A percentile compares a stretch with the other conserved stretches of the same genome.
These are phyloP conservation scores for Archips xylosteana DNA, from an alignment of 2,888 invertebrate genomes.

Conservation along the genomic window DNA sequence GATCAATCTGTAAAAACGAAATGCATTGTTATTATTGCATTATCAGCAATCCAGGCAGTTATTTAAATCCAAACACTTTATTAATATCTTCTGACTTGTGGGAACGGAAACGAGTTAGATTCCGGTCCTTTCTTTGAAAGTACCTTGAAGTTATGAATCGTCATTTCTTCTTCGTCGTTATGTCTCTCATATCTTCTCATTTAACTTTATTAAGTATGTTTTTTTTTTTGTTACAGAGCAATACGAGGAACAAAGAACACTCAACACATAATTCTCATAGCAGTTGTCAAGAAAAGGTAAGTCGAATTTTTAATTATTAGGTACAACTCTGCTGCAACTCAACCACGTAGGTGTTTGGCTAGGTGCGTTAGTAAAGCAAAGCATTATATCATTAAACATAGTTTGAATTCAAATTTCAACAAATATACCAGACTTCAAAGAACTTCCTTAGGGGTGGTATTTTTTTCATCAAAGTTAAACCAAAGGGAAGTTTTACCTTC, in stretches of 20 bases:
- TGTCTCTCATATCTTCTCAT: not conserved
- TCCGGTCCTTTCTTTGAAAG: not conserved
- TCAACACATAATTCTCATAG: slow-evolving; percentile 92
- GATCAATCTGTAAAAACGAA: not conserved
- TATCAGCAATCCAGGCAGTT: not conserved
- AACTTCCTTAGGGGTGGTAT: too few relatives aligned
- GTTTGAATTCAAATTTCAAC: too few relatives aligned
- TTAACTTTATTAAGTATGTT: not conserved
- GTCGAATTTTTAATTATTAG: slow-evolving; percentile 43
- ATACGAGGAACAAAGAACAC: slow-evolving; percentile 91
- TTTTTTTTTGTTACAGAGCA: slow-evolving; percentile 86
- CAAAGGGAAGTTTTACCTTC: too few relatives aligned
- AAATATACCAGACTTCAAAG: too few relatives aligned
- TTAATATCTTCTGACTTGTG: not conserved
- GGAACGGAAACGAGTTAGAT: not conserved
- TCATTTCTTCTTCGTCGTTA: not conserved
- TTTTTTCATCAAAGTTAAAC: too few relatives aligned
- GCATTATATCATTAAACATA: too few relatives aligned
- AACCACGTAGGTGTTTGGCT: too few relatives aligned
- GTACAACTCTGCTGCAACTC: not conserved
- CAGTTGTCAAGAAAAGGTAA: slow-evolving; percentile 95
- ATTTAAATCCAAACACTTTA: slow-evolving; percentile 9
- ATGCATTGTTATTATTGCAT: slow-evolving; percentile 4
- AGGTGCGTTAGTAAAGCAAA: too few relatives aligned
- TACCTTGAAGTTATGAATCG: not conserved